Evolutionary conservation across 2,888 invertebrate genomes (phyloP), one percentile per base, ranked within the genome.

Genomic region (Ochropleura plecta): DNA sequence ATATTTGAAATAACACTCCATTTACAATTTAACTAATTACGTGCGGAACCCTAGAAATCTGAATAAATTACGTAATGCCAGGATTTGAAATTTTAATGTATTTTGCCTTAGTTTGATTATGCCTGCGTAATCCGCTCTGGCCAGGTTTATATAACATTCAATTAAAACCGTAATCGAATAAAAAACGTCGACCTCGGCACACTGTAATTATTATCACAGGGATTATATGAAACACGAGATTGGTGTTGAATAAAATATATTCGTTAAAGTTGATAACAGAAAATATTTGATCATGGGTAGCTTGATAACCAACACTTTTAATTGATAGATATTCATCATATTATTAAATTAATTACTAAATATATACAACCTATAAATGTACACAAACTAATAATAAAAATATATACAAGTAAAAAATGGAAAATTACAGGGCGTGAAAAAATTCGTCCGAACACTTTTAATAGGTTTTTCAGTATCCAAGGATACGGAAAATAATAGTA

Each of bases 111-210:
- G 57, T 69, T 82, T 78, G 60, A 82, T 78, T 69, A 82, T 46
- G 57, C 53, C 44, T 6, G 60, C n/a, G 59, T 81, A 81, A 81
- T 72, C 83, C 83, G 80, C 78, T 82, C 78, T 59, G 48, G 78
- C 8, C 64, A 72, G 83, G 69, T 69, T 82, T 80, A 80, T 82
- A 62, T 72, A 53, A 82, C 57, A 72, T 80, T 78, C 68, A 80
- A 80, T 80, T 80, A 82, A 69, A 82, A 64, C 59, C 18, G 60
- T 78, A 72, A 81, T 81, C 65, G 48, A 81, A 78, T 80, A 62
- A 81, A 77, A 81, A 78, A 48, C 18, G 67, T 30, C 59, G 40
- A 44, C 20, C 76, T 48, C 76, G 59, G 16, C 18, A 57, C 14
- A 14, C 76, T 51, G 66, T 80, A 67, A 67, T 76, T 68, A 40